Conservation (phyloP, 2,113 vertebrate genomes). For the Chaetodon trifascialis region DNA sequence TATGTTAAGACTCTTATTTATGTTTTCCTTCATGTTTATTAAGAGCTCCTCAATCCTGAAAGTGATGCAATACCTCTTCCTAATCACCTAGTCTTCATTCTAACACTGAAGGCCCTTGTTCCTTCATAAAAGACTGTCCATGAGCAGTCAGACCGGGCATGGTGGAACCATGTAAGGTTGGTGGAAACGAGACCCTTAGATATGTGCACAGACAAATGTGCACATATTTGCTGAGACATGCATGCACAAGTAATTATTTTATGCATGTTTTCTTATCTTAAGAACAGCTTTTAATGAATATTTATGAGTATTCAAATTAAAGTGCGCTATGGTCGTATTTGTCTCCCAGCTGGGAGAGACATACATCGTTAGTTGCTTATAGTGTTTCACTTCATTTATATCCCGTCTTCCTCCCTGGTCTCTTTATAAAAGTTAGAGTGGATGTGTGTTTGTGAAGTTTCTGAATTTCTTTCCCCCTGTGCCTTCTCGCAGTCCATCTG, state of each 20-base stretch:
- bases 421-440: slow-evolving; percentile 31
- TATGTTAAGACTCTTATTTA: neutral
- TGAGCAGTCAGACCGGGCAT: neutral
- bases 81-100: neutral
- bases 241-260: slow-evolving; percentile 16
- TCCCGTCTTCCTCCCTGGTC: slow-evolving; percentile 7
- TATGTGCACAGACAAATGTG: neutral
- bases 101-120: neutral
- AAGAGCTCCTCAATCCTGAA: neutral
- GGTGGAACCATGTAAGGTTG: neutral
- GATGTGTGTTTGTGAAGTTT: slow-evolving; percentile 25
- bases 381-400: slow-evolving; percentile 24
- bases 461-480: neutral
- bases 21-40: neutral
- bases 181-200: neutral
- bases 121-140: neutral
- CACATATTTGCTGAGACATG: slow-evolving; percentile 12
- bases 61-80: neutral
- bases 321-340: neutral
- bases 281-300: slow-evolving; percentile 56
- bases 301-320: slow-evolving; percentile 41
- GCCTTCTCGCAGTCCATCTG: slow-evolving; percentile 46
- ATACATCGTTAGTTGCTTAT: slow-evolving; percentile 45
- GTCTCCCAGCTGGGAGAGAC: slow-evolving; percentile 42
- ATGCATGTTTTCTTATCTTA: slow-evolving; percentile 24